These are phyloP conservation scores for Holocentrus rufus DNA, from an alignment of 2,797 vertebrate species.

Conservation along the genomic window DNA sequence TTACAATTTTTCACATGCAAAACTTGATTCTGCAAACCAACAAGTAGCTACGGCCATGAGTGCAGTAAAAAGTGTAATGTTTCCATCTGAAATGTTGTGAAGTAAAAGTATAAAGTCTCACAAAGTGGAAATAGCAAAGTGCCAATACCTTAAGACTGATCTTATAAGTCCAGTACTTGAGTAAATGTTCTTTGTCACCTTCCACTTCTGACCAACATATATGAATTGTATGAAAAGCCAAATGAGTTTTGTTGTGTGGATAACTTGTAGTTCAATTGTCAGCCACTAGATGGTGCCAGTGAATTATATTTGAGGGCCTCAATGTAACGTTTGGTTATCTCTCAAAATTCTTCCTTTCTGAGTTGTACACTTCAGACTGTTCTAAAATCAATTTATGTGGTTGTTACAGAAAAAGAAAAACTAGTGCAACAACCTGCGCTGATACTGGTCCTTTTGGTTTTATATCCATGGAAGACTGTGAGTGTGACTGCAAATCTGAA, in stretches of 20 bases:
- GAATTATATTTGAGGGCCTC: conserved; percentile 11
- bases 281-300: conserved; percentile 64
- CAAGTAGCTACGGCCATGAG: too few relatives aligned
- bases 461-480: background rate
- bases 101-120: too few relatives aligned
- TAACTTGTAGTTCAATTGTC: conserved; percentile 15
- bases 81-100: too few relatives aligned
- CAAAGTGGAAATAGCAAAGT: too few relatives aligned
- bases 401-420: conserved; percentile 1
- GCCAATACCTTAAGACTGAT: too few relatives aligned
- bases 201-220: background rate
- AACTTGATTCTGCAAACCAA: too few relatives aligned
- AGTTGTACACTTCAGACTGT: background rate
- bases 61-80: too few relatives aligned
- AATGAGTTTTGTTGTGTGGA: background rate
- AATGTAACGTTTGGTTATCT: background rate
- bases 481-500: conserved; percentile 3
- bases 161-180: too few relatives aligned
- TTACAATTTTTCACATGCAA: too few relatives aligned
- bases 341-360: too few relatives aligned
- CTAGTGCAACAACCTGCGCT: background rate
- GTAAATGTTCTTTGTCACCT: too few relatives aligned
- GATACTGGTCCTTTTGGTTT: background rate
- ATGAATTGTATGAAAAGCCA: background rate
- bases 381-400: background rate